phyloP scores from a whole-genome alignment of 1,140 invertebrate genomes.

The Bombus difficillimus region DNA sequence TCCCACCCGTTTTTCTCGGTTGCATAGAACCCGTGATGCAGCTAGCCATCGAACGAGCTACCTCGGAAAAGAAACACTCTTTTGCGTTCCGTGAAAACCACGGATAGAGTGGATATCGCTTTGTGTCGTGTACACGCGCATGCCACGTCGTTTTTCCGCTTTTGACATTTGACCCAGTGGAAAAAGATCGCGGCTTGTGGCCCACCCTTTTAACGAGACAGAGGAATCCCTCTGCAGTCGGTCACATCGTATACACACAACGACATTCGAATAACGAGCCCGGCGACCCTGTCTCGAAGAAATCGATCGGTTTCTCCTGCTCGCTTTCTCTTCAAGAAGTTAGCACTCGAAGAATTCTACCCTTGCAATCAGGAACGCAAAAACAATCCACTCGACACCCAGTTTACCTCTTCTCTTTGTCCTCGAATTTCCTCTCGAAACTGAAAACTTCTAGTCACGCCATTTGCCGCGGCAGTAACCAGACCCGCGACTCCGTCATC shows the following conservation, averaged over 20 bases:
- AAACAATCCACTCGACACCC: conserved; percentile 16
- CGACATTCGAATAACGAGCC: neutral
- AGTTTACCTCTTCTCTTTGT: neutral
- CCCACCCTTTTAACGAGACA: neutral
- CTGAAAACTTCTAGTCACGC: conserved; percentile 13
- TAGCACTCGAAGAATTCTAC: neutral
- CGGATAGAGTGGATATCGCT: conserved; percentile 25
- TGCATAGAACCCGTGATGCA: neutral
- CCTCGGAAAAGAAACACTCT: neutral
- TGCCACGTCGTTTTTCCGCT: neutral
- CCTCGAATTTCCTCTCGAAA: conserved; percentile 25
- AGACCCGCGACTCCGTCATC: neutral
- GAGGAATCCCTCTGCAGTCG: neutral
- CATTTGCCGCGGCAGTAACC: conserved; percentile 6
- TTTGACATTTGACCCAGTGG: conserved; percentile 21
- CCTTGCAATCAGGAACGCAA: neutral
- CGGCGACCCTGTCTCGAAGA: no score
- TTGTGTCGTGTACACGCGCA: neutral
- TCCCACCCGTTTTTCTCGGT: neutral
- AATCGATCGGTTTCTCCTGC: neutral
- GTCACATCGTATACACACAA: neutral
- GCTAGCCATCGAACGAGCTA: conserved; percentile 30
- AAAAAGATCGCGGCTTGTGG: neutral
- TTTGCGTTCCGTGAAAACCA: neutral
- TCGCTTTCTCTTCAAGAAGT: neutral